phyloP scores from a whole-genome alignment of 2,888 invertebrate species.

The Pogonocherus hispidulus region DNA sequence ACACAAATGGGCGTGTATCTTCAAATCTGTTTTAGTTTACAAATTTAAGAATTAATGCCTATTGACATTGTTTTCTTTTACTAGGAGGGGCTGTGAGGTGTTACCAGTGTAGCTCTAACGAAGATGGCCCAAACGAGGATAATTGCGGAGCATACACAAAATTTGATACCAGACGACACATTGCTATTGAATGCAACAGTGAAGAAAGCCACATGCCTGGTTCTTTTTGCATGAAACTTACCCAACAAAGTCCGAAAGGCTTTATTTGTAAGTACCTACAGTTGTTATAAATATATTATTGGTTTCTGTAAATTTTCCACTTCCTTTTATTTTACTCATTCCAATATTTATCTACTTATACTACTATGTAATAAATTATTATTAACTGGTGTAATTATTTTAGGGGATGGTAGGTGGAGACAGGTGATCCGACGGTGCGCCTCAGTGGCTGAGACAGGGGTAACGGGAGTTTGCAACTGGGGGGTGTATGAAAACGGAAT shows the following conservation, averaged over 20 bases:
- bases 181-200: constrained; percentile 93
- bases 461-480: constrained; percentile 97
- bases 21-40: background rate
- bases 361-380: too few relatives aligned
- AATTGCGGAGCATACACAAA: constrained; percentile 91
- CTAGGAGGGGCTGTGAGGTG: constrained; percentile 84
- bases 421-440: constrained; percentile 92
- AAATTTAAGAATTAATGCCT: background rate
- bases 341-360: too few relatives aligned
- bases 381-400: too few relatives aligned
- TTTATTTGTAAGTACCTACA: constrained; percentile 86
- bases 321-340: too few relatives aligned
- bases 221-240: constrained; percentile 95
- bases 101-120: constrained; percentile 93
- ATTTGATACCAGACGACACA: constrained; percentile 88
- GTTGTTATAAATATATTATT: too few relatives aligned
- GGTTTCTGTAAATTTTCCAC: too few relatives aligned
- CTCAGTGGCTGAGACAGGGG: constrained; percentile 90
- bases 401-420: constrained; percentile 96
- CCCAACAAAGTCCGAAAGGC: constrained; percentile 93
- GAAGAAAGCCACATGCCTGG: constrained; percentile 96
- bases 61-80: constrained; percentile 19
- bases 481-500: constrained; percentile 94
- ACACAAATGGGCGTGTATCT: constrained; percentile 28
- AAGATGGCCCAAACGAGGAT: constrained; percentile 84